phyloP scores from a whole-genome alignment of 2,888 invertebrate species.

The Parascotia fuliginaria region DNA sequence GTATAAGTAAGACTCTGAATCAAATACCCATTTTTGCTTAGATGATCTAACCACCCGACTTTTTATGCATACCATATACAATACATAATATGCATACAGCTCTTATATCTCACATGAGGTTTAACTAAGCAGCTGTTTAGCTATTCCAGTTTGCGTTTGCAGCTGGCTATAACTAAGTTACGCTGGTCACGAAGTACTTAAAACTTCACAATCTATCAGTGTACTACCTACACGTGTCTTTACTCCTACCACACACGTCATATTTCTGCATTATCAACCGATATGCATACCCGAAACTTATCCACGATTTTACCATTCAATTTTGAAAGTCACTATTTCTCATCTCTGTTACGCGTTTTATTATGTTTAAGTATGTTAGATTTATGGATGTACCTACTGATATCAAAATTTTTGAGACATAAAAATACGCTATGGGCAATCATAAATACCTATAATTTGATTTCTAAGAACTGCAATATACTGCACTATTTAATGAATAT shows the following conservation, averaged over 20 bases:
- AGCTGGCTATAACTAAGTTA: constrained; percentile 54
- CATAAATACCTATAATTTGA: background rate
- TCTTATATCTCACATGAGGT: constrained; percentile 11
- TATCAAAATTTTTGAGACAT: no score
- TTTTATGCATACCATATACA: no score
- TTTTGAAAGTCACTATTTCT: background rate
- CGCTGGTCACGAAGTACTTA: constrained; percentile 28
- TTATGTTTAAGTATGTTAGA: no score
- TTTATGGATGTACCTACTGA: no score
- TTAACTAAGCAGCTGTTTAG: constrained; percentile 46
- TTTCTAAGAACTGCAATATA: background rate
- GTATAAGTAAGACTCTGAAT: no score
- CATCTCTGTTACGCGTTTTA: no score
- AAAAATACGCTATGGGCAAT: no score
- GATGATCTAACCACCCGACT: no score
- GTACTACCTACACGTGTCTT: background rate
- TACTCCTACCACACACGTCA: background rate
- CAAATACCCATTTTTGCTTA: no score
- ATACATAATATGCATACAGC: no score
- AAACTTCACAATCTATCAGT: background rate
- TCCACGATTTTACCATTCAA: background rate
- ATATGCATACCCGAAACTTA: background rate
- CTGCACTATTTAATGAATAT: background rate
- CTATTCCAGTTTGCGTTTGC: constrained; percentile 53
- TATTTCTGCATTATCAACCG: background rate